A percentile compares a stretch with the other conserved stretches of the same genome.
Evolutionary conservation across 2,888 invertebrate species (phyloP).

Genomic region (Smittia sp.): DNA sequence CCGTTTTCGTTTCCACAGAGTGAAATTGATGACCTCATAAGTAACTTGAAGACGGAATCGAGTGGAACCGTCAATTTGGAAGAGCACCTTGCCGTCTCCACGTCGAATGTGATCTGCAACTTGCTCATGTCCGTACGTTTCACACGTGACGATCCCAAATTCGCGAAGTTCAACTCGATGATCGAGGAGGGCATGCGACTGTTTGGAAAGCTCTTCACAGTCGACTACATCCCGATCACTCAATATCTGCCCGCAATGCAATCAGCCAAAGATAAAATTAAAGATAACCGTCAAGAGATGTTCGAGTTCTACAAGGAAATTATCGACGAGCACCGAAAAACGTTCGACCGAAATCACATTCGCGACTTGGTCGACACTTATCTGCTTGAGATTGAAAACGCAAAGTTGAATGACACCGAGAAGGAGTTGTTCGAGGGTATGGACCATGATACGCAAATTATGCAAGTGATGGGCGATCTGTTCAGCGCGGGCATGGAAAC

Average conservation of each 20-base stretch:
- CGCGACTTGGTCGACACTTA: conserved; percentile 85
- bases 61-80: conserved; percentile 70
- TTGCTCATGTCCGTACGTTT: conserved; percentile 87
- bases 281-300: conserved; percentile 78
- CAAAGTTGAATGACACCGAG: conserved; percentile 71
- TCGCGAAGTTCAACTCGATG: conserved; percentile 75
- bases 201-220: conserved; percentile 77
- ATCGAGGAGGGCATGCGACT: conserved; percentile 89
- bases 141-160: conserved; percentile 71
- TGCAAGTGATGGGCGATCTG: conserved; percentile 68
- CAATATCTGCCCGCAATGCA: conserved; percentile 63
- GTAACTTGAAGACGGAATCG: conserved; percentile 61
- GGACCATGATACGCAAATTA: conserved; percentile 69
- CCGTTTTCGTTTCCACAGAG: conserved; percentile 53
- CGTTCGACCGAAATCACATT: conserved; percentile 71
- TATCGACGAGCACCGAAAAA: conserved; percentile 75
- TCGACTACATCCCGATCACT: conserved; percentile 80
- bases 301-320: conserved; percentile 78
- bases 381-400: conserved; percentile 78
- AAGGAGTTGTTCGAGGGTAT: conserved; percentile 77
- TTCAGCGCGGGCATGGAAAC: conserved; percentile 94
- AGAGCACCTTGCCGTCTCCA: conserved; percentile 72
- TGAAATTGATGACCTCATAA: conserved; percentile 74
- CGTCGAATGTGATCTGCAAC: conserved; percentile 88
- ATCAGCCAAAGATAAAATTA: conserved; percentile 61